These are phyloP conservation scores for Takifugu ocellatus DNA, from an alignment of 2,797 vertebrate species.

Conservation along the genomic window DNA sequence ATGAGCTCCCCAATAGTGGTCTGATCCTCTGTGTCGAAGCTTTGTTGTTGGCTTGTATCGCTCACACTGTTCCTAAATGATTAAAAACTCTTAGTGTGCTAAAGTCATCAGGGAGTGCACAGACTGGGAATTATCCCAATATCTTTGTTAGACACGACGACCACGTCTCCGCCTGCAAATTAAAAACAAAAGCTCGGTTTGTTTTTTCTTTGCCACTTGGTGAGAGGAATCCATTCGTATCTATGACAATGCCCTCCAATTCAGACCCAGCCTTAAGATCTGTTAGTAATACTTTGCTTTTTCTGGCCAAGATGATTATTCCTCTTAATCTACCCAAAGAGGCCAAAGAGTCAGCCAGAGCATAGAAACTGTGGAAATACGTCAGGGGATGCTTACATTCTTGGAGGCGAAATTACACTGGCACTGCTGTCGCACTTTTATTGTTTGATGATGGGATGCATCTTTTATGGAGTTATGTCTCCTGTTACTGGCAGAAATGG, in stretches of 20 bases:
- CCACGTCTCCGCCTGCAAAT: not conserved
- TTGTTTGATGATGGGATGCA: too few relatives aligned
- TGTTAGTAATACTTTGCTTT: constrained; percentile 13
- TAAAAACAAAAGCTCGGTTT: not conserved
- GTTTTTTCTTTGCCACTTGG: constrained; percentile 1
- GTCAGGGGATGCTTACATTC: not conserved
- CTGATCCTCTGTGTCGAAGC: constrained; percentile 46
- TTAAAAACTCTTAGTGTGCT: constrained; percentile 67
- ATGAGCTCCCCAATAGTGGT: constrained; percentile 43
- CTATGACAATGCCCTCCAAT: constrained; percentile 6
- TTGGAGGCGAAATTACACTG: too few relatives aligned
- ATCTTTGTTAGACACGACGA: constrained; percentile 7
- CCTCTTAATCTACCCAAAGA: not conserved
- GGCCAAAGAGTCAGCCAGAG: constrained; percentile 7
- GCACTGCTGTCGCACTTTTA: too few relatives aligned
- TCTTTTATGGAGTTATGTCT: too few relatives aligned
- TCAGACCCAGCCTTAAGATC: constrained; percentile 10
- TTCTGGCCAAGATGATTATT: not conserved
- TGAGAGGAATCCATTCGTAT: constrained; percentile 1
- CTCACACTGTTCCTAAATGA: constrained; percentile 56
- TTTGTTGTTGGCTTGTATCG: constrained; percentile 34
- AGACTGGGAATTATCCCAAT: not conserved
- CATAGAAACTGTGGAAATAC: not conserved
- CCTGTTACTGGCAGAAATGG: too few relatives aligned
- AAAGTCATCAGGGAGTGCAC: constrained; percentile 38